Conservation (phyloP, 2,113 vertebrate species). For the cattle (Bos taurus) region DNA sequence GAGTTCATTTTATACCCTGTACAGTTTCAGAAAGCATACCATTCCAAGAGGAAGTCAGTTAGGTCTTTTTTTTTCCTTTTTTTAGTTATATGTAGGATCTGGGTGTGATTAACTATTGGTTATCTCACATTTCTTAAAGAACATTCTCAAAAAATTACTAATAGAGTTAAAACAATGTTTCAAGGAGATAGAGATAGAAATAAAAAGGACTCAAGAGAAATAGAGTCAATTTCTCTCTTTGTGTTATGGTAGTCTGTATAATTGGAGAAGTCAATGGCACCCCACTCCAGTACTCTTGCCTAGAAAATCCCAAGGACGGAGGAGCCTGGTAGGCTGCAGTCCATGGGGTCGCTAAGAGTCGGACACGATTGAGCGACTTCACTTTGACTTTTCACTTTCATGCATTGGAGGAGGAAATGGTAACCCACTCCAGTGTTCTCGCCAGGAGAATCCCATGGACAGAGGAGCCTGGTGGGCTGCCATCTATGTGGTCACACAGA, state of each 20-base stretch:
- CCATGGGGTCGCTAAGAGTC: too few relatives aligned
- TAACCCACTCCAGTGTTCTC: too few relatives aligned
- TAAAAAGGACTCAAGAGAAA: neutral
- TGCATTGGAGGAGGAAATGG: too few relatives aligned
- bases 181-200: neutral
- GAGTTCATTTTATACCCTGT: neutral
- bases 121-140: neutral
- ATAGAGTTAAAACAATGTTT: neutral
- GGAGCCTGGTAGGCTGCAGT: too few relatives aligned
- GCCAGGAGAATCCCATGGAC: too few relatives aligned
- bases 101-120: neutral
- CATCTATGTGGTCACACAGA: too few relatives aligned
- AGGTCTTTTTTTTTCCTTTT: neutral
- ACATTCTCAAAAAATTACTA: neutral
- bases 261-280: neutral
- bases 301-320: too few relatives aligned
- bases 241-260: neutral
- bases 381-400: too few relatives aligned
- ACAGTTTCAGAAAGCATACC: neutral
- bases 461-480: too few relatives aligned
- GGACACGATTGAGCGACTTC: too few relatives aligned
- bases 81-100: neutral
- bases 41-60: neutral
- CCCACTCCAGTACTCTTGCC: too few relatives aligned
- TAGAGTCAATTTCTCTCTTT: neutral